A percentile compares a stretch with the other conserved stretches of the same genome.
Evolutionary conservation across 2,888 invertebrate genomes (phyloP).

Genomic region (Rotaria macrura): DNA sequence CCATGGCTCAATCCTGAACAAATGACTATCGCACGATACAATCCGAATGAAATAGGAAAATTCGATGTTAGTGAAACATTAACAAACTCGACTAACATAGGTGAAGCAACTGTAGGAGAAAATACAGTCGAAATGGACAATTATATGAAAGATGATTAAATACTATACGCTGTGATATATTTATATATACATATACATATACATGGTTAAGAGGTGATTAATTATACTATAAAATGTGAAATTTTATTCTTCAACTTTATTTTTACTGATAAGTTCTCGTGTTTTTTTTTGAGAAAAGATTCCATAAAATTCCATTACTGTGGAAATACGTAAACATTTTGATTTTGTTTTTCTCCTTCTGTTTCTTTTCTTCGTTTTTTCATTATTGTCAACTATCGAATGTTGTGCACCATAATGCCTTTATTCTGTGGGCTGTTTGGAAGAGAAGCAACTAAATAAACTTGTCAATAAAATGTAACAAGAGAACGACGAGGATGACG

Average conservation of each 20-base stretch:
- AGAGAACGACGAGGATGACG: neutral
- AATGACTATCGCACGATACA: slow-evolving; percentile 13
- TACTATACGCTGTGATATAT: neutral
- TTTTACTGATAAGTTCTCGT: neutral
- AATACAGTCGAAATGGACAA: neutral
- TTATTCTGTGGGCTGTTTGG: neutral
- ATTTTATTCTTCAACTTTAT: neutral
- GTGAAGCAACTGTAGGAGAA: slow-evolving; percentile 19
- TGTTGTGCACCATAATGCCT: neutral
- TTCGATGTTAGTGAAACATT: slow-evolving; percentile 9
- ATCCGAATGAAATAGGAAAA: slow-evolving; percentile 24
- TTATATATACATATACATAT: too few species aligned
- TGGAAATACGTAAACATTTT: neutral
- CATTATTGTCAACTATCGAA: slow-evolving; percentile 1
- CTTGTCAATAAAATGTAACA: neutral
- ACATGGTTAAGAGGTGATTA: neutral
- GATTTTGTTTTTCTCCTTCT: neutral
- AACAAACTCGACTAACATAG: neutral
- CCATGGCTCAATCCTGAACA: slow-evolving; percentile 68
- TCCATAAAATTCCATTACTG: neutral
- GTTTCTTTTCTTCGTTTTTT: neutral
- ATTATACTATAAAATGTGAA: neutral
- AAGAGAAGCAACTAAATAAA: neutral
- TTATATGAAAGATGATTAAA: neutral
- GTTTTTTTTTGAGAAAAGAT: neutral